Conservation (phyloP, 1,140 invertebrate species). For the Bombus huntii region DNA sequence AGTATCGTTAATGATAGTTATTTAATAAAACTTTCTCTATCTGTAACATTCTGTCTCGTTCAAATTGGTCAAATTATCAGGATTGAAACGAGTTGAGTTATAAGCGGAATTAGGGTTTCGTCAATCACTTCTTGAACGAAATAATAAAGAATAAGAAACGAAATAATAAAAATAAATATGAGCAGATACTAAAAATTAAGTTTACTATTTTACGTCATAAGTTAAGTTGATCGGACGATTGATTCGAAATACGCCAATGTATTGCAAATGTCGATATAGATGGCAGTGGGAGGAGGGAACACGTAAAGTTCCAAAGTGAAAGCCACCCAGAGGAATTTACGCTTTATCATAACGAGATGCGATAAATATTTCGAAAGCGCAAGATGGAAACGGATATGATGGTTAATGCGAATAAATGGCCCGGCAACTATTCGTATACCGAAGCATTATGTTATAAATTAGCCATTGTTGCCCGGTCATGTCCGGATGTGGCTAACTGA, state of each 20-base stretch:
- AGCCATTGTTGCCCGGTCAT: slow-evolving; percentile 70
- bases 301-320: slow-evolving; percentile 1
- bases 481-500: slow-evolving; percentile 70
- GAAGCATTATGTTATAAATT: slow-evolving; percentile 74
- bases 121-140: too few species aligned
- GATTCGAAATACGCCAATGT: not conserved
- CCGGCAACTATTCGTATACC: slow-evolving; percentile 59
- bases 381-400: slow-evolving; percentile 61
- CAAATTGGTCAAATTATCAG: too few species aligned
- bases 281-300: not conserved
- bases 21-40: too few species aligned
- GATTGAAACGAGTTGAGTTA: too few species aligned
- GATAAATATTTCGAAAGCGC: slow-evolving; percentile 56
- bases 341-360: slow-evolving; percentile 35
- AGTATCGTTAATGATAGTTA: not conserved
- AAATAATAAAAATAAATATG: too few species aligned
- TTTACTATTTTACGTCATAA: too few species aligned
- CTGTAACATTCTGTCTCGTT: too few species aligned
- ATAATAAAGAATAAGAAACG: too few species aligned
- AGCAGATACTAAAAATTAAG: too few species aligned
- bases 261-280: not conserved
- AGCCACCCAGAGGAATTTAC: slow-evolving; percentile 6
- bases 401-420: slow-evolving; percentile 73
- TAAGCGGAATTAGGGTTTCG: too few species aligned
- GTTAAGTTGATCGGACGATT: not conserved